These are phyloP conservation scores for Odontamblyopus rebecca DNA, from an alignment of 2,797 vertebrate genomes.

Conservation along the genomic window DNA sequence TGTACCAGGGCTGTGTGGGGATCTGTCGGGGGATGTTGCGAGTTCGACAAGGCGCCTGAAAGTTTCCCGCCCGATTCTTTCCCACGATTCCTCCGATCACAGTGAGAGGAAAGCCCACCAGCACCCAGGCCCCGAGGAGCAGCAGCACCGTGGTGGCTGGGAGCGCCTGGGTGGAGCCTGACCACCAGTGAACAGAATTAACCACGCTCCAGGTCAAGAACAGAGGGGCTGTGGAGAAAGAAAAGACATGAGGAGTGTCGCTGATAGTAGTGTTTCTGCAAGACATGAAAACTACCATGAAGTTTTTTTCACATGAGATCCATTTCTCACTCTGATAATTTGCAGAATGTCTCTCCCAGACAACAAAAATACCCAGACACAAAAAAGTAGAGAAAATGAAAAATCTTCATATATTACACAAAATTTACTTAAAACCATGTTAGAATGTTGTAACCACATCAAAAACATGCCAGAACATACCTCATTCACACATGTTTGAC, in stretches of 20 bases:
- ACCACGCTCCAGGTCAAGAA: slow-evolving; percentile 93
- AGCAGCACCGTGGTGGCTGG: slow-evolving; percentile 90
- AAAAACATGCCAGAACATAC: too few species aligned
- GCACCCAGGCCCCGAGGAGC: slow-evolving; percentile 87
- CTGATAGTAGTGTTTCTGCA: not conserved
- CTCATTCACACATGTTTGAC: too few species aligned
- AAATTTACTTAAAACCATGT: too few species aligned
- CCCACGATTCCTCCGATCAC: slow-evolving; percentile 93
- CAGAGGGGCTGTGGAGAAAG: slow-evolving; percentile 80
- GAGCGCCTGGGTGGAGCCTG: slow-evolving; percentile 90
- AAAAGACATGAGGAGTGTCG: not conserved
- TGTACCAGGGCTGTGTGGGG: slow-evolving; percentile 91
- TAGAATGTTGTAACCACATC: too few species aligned
- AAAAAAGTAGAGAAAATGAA: too few species aligned
- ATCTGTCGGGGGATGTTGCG: slow-evolving; percentile 91
- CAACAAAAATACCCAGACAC: too few species aligned
- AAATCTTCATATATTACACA: too few species aligned
- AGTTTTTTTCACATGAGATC: too few species aligned
- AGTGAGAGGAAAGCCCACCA: slow-evolving; percentile 92
- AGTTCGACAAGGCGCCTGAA: slow-evolving; percentile 90
- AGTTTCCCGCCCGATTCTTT: slow-evolving; percentile 85
- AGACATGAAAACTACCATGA: too few species aligned
- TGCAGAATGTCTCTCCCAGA: too few species aligned
- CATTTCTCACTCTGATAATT: too few species aligned
- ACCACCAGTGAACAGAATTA: slow-evolving; percentile 92